A percentile compares a stretch with the other conserved stretches of the same genome.
phyloP scores from a whole-genome alignment of 1,140 invertebrate species.

The Amphibalanus amphitrite region DNA sequence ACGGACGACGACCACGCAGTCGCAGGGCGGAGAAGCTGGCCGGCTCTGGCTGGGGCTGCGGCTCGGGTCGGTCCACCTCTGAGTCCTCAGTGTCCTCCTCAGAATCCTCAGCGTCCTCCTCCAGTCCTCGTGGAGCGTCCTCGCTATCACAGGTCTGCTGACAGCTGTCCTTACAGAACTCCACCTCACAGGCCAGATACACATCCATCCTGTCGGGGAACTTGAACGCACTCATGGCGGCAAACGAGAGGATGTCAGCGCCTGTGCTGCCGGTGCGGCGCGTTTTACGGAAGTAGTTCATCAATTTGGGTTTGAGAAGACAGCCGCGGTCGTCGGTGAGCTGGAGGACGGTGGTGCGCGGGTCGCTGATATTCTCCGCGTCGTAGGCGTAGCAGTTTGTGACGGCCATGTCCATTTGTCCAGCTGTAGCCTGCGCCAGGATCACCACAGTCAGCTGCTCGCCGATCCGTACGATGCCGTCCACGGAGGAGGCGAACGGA shows the following conservation, averaged over 20 bases:
- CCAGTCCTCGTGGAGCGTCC: too few relatives aligned
- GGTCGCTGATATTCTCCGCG: constrained; percentile 19
- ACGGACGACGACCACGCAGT: too few relatives aligned
- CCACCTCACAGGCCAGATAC: constrained; percentile 64
- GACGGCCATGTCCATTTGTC: constrained; percentile 44
- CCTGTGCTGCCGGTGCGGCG: constrained; percentile 49
- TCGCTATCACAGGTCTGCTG: too few relatives aligned
- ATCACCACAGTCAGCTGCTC: constrained; percentile 48
- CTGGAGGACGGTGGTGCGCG: constrained; percentile 22
- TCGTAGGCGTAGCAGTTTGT: constrained; percentile 56
- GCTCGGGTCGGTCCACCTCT: too few relatives aligned
- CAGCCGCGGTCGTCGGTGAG: constrained; percentile 39
- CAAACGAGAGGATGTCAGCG: constrained; percentile 58
- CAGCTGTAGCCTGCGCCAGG: constrained; percentile 43
- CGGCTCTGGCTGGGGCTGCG: too few relatives aligned
- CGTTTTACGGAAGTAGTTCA: constrained; percentile 62
- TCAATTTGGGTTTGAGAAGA: constrained; percentile 59
- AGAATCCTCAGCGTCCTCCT: too few relatives aligned
- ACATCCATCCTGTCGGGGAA: constrained; percentile 75
- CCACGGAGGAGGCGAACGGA: constrained; percentile 47
- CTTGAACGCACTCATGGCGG: constrained; percentile 62
- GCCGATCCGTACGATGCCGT: constrained; percentile 46
- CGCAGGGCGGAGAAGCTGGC: too few relatives aligned
- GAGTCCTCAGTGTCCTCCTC: too few relatives aligned
- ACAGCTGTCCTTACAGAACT: constrained; percentile 49